Percentiles rank a stretch among this genome's conserved stretches.
Conservation (phyloP, 2,797 vertebrate species). For the Anguilla anguilla region DNA sequence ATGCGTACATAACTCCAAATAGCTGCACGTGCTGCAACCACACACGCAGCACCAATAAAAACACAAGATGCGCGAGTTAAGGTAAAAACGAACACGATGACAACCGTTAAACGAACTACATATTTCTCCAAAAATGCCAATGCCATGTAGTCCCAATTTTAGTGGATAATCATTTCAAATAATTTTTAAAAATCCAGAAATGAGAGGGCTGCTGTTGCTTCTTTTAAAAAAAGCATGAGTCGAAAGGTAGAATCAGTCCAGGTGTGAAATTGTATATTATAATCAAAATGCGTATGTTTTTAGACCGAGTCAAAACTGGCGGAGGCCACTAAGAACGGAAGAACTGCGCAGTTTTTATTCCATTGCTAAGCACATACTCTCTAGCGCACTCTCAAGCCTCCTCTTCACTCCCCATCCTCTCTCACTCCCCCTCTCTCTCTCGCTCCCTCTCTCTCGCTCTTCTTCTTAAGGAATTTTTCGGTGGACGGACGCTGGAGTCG, state of each 20-base stretch:
- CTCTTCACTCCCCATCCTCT: background rate
- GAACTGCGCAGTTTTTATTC: constrained; percentile 13
- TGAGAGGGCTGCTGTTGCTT: background rate
- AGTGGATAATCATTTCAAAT: background rate
- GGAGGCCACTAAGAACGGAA: background rate
- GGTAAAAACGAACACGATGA: background rate
- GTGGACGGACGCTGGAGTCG: no score
- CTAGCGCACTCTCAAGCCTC: background rate
- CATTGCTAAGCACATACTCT: background rate
- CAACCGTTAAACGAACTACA: background rate
- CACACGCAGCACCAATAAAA: background rate
- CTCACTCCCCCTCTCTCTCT: background rate
- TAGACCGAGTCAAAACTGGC: background rate
- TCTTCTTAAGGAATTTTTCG: no score
- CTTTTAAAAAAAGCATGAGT: background rate
- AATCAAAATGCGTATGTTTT: background rate
- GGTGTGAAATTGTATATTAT: background rate
- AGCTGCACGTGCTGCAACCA: background rate
- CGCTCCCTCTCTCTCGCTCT: background rate
- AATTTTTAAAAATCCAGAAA: background rate
- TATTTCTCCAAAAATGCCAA: background rate
- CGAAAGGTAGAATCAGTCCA: background rate
- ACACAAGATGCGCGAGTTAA: background rate
- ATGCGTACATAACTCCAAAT: background rate
- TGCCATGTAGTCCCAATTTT: background rate